Percentiles rank a stretch among this genome's conserved stretches.
Evolutionary conservation across 2,797 vertebrate species (phyloP).

Genomic region (Morelia viridis): DNA sequence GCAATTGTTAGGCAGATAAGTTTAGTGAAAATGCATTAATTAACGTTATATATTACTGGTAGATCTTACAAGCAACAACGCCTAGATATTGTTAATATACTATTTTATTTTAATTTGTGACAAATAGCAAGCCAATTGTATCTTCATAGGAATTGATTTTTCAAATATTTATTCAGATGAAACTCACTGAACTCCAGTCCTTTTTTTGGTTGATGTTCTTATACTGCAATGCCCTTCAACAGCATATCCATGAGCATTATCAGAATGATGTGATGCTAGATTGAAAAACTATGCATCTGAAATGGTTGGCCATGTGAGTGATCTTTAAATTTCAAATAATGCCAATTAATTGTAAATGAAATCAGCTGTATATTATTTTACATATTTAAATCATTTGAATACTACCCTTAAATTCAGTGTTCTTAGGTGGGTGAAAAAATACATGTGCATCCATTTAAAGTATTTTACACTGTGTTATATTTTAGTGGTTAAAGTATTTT

Average conservation of each 20-base stretch:
- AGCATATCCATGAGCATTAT: neutral
- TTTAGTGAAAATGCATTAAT: conserved; percentile 58
- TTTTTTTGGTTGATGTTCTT: neutral
- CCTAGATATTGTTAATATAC: conserved; percentile 11
- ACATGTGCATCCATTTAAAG: neutral
- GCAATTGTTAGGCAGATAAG: conserved; percentile 33
- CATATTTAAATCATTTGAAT: neutral
- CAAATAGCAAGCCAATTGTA: neutral
- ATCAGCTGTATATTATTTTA: conserved; percentile 28
- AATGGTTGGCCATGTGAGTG: neutral
- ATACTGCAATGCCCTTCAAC: neutral
- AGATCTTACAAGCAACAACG: conserved; percentile 38
- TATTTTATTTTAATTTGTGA: neutral
- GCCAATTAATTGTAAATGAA: neutral
- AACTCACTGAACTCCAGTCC: conserved; percentile 37
- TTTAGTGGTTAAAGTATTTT: neutral
- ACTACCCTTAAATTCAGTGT: neutral
- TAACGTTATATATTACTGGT: conserved; percentile 55
- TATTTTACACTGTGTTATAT: neutral
- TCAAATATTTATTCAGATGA: neutral
- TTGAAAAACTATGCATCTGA: neutral
- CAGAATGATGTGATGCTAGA: neutral
- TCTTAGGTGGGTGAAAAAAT: neutral
- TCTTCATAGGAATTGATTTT: neutral
- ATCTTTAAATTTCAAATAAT: neutral